phyloP scores from a whole-genome alignment of 1,140 invertebrate species.

The Berghia stephanieae region DNA sequence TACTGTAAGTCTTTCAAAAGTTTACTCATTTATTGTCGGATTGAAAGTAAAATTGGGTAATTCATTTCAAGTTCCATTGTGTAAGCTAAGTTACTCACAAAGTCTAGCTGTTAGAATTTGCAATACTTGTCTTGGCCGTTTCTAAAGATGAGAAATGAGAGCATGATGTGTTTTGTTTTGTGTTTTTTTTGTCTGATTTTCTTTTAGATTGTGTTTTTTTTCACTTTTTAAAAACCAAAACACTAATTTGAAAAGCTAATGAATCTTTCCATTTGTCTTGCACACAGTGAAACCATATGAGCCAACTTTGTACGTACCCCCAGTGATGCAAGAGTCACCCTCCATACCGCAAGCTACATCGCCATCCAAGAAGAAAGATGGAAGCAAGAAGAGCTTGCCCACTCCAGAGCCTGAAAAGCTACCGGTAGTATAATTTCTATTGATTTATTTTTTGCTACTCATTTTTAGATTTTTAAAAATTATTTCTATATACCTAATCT shows the following conservation, averaged over 20 bases:
- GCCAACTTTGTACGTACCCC: slow-evolving; percentile 50
- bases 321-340: slow-evolving; percentile 41
- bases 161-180: too few relatives aligned
- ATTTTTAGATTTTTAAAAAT: too few relatives aligned
- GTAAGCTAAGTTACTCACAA: too few relatives aligned
- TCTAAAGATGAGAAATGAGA: too few relatives aligned
- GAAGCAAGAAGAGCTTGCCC: slow-evolving; percentile 9
- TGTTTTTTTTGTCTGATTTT: background rate
- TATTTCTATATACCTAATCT: too few relatives aligned
- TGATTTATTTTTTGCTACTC: background rate
- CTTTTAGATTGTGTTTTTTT: background rate
- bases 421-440: background rate
- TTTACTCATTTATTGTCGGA: too few relatives aligned
- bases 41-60: too few relatives aligned
- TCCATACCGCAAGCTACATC: slow-evolving; percentile 36
- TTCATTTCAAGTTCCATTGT: too few relatives aligned
- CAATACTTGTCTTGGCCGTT: too few relatives aligned
- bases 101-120: too few relatives aligned
- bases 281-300: slow-evolving; percentile 56
- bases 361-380: slow-evolving; percentile 54
- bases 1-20: slow-evolving; percentile 42
- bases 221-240: background rate
- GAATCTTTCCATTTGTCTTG: background rate
- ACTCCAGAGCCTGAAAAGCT: background rate
- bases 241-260: too few relatives aligned